Percentiles rank a stretch among this genome's conserved stretches.
Conservation (phyloP, 2,113 vertebrate species). For the Phrynocephalus versicolor region DNA sequence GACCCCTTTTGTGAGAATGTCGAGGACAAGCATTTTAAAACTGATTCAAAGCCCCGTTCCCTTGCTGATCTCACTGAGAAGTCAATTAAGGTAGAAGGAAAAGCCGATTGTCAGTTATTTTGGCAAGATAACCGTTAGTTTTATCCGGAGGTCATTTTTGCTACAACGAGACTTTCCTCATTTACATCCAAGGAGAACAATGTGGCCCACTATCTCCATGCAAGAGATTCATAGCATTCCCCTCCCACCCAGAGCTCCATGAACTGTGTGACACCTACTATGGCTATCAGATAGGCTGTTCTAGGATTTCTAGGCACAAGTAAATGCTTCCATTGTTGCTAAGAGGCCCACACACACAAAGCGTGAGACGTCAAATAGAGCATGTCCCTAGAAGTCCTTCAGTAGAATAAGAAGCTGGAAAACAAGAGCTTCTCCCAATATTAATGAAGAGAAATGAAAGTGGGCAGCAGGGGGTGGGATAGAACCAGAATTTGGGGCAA, state of each 20-base stretch:
- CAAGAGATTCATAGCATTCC: not conserved
- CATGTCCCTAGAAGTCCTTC: not conserved
- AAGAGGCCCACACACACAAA: not conserved
- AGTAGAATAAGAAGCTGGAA: not conserved
- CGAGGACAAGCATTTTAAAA: too few species aligned
- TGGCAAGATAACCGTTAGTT: constrained; percentile 10
- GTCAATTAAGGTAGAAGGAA: constrained; percentile 30
- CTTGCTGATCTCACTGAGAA: constrained; percentile 14
- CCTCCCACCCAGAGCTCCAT: constrained; percentile 10
- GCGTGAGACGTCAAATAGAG: constrained; percentile 9
- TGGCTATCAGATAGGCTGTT: constrained; percentile 30
- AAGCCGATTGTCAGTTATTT: constrained; percentile 1
- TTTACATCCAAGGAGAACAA: constrained; percentile 3
- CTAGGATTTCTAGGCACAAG: not conserved
- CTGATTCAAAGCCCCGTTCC: not conserved
- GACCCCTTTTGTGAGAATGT: too few species aligned
- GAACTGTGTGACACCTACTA: constrained; percentile 1
- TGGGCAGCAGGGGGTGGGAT: not conserved
- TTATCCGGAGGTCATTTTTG: not conserved
- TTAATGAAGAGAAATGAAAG: constrained; percentile 33
- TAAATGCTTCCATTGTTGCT: constrained; percentile 15
- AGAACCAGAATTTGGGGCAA: too few species aligned
- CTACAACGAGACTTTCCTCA: not conserved
- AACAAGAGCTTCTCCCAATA: constrained; percentile 23
- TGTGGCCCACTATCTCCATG: not conserved